A percentile compares a stretch with the other conserved stretches of the same genome.
Evolutionary conservation across 2,797 vertebrate genomes (phyloP).

Genomic region (Pipistrellus nathusii): DNA sequence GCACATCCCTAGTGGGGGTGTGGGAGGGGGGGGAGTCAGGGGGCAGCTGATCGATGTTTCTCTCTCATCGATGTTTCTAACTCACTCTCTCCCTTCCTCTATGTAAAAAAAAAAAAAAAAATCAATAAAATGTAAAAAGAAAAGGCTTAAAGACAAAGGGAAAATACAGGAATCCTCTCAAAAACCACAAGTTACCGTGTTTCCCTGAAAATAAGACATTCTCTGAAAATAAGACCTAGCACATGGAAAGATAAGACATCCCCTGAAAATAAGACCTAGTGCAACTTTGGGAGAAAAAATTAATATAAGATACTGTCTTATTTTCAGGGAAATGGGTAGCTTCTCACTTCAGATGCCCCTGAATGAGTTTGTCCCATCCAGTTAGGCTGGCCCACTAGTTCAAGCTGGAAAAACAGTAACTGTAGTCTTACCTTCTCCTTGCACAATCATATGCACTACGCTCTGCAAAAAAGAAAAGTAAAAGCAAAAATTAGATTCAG

Average conservation of each 20-base stretch:
- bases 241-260: no score
- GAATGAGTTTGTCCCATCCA: neutral
- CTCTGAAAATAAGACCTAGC: no score
- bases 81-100: no score
- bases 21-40: no score
- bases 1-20: no score
- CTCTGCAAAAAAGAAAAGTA: constrained; percentile 41
- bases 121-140: neutral
- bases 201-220: no score
- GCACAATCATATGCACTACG: neutral
- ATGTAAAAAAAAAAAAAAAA: no score
- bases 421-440: constrained; percentile 74
- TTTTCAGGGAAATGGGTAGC: neutral
- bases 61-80: no score
- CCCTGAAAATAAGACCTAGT: no score
- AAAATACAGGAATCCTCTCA: neutral
- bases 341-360: neutral
- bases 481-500: constrained; percentile 65
- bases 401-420: neutral
- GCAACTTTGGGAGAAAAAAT: no score
- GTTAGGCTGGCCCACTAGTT: neutral
- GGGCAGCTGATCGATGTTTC: no score
- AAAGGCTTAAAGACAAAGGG: neutral
- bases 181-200: neutral
- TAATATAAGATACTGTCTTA: no score